phyloP scores from a whole-genome alignment of 2,113 vertebrate genomes.

The Nothoprocta pentlandii region DNA sequence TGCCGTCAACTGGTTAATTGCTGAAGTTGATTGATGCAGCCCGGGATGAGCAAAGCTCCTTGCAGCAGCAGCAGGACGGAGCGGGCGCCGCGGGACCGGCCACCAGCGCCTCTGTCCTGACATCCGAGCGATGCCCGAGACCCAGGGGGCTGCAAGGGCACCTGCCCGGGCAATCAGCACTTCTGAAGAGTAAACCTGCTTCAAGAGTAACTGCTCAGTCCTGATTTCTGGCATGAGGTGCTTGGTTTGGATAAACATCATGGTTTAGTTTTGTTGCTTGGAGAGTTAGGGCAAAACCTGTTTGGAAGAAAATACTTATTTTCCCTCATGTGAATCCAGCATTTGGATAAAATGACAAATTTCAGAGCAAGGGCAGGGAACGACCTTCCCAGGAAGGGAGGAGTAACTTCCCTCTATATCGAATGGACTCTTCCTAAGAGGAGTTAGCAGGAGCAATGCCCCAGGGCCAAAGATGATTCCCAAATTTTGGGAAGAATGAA shows the following conservation, averaged over 20 bases:
- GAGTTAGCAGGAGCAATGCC: background rate
- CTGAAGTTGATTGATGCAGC: slow-evolving; percentile 18
- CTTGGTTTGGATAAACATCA: background rate
- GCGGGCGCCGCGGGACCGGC: background rate
- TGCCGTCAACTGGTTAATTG: slow-evolving; percentile 38
- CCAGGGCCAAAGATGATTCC: background rate
- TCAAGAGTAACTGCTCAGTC: background rate
- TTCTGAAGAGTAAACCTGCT: background rate
- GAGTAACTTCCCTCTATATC: background rate
- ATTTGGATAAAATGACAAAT: background rate
- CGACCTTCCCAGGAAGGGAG: background rate
- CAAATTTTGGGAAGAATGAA: background rate
- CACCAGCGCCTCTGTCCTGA: background rate
- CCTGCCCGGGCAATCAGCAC: background rate
- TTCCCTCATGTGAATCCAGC: background rate
- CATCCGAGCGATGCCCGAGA: background rate
- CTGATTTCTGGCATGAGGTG: background rate
- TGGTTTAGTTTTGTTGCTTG: background rate
- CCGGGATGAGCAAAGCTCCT: background rate
- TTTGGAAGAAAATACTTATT: background rate
- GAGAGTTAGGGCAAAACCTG: background rate
- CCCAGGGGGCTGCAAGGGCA: background rate
- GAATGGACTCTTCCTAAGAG: background rate
- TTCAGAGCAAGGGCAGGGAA: background rate
- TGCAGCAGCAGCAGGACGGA: background rate